A percentile compares a stretch with the other conserved stretches of the same genome.
phyloP scores from a whole-genome alignment of 1,140 invertebrate species.

The Bombus pyrosoma region DNA sequence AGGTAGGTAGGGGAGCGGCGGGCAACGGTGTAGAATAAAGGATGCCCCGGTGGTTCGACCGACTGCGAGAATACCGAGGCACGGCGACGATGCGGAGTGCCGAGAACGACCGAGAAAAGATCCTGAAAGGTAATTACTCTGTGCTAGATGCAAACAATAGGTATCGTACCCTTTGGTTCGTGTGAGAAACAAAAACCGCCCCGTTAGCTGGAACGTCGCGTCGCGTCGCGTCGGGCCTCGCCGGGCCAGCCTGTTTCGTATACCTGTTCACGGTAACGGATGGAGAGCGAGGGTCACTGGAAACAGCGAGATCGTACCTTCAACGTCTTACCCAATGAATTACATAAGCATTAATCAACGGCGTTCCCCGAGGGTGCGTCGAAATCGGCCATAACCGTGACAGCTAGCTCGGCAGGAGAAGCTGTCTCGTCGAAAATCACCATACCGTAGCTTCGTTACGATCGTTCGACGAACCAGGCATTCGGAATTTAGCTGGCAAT shows the following conservation, averaged over 20 bases:
- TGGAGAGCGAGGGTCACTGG: conserved; percentile 51
- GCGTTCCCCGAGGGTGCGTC: conserved; percentile 63
- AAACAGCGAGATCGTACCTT: conserved; percentile 75
- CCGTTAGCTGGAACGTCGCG: conserved; percentile 32
- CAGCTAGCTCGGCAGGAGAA: conserved; percentile 19
- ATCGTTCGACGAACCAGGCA: too few relatives aligned
- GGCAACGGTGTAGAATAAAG: not conserved
- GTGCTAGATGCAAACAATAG: conserved; percentile 80
- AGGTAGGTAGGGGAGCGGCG: not conserved
- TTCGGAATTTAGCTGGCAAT: not conserved
- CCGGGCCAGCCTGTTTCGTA: not conserved
- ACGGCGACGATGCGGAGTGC: not conserved
- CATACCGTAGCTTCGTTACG: too few relatives aligned
- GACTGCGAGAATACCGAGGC: too few relatives aligned
- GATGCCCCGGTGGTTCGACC: not conserved
- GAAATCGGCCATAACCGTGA: conserved; percentile 71
- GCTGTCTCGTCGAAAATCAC: too few relatives aligned
- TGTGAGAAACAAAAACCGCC: conserved; percentile 79
- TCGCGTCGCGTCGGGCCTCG: not conserved
- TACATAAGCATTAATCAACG: conserved; percentile 80
- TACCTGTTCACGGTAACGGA: conserved; percentile 46
- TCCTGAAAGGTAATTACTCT: conserved; percentile 80
- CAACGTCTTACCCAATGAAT: conserved; percentile 80
- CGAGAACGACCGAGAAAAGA: conserved; percentile 57
- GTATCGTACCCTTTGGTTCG: conserved; percentile 72